Base-by-base conservation (phyloP, 37 sponge, comb jelly and placozoan genomes). In the Aphrocallistes beatrix region DNA sequence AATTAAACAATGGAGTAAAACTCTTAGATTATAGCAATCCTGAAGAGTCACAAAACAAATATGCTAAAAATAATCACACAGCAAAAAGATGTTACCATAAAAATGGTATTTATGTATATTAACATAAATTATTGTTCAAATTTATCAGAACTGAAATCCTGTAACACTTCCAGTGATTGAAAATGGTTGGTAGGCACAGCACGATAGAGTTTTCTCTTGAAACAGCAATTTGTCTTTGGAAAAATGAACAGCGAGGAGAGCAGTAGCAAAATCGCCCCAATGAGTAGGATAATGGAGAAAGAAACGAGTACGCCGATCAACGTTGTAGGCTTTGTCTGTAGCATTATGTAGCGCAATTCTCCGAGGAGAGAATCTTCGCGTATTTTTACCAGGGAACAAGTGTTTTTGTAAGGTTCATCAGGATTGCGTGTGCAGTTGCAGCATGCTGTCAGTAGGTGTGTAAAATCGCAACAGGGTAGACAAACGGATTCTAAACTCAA, bases 31-130 rank as follows among this genome's bases (percentile, higher is more conserved):
- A n/a, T n/a, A n/a, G n/a, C n/a, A n/a, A n/a, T n/a, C n/a, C n/a
- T n/a, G n/a, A n/a, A n/a, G n/a, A n/a, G n/a, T n/a, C n/a, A n/a
- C n/a, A n/a, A 13, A 60, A 30, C 75, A 60, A 60, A 60, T 60
- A 25, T 60, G 75, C 75, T 60, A 60, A 60, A 60, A 60, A 60
- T 60, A 60, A 25, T 60, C 75, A 60, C 75, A 60, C 75, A 60
- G 34, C 75, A 60, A 28, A 21, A 19, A 60, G 17, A 28, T 32
- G 34, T 19, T 60, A 6, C 75, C 75, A 60, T 60, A 60, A 60
- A 3, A 47, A 21, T 47, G 49, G 17, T 13, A 17, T 21, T 47
- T 47, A 13, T 17, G 13, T 47, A 17, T 17, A 47, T 47, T n/a
- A 47, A 47, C 49, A 47, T 47, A 21, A 47, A 13, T 47, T 47